Conservation (phyloP, 2,888 invertebrate species). For the Drosophila subsilvestris region DNA sequence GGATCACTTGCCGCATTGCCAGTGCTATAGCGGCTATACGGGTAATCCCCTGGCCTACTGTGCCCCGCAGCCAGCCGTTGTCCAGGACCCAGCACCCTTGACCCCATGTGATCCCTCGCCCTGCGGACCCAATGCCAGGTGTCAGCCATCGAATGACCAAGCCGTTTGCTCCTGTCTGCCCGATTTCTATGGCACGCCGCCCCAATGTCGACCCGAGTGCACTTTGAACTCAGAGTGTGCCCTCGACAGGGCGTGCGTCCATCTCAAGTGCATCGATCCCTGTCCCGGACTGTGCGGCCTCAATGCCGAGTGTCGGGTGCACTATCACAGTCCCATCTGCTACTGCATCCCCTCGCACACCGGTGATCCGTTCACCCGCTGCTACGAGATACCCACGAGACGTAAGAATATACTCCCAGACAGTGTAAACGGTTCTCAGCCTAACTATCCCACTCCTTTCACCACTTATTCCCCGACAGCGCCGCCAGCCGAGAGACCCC, state of each 20-base stretch:
- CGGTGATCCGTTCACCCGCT: conserved; percentile 88
- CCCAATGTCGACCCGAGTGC: conserved; percentile 91
- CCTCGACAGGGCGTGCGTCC: conserved; percentile 87
- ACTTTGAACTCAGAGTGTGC: conserved; percentile 88
- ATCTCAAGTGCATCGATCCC: conserved; percentile 88
- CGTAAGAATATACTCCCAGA: conserved; percentile 67
- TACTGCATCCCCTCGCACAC: conserved; percentile 86
- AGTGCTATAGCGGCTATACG: conserved; percentile 87
- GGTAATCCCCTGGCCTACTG: conserved; percentile 90
- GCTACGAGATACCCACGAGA: conserved; percentile 78
- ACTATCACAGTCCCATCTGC: conserved; percentile 89
- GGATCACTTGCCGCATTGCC: conserved; percentile 90
- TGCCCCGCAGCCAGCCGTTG: conserved; percentile 77
- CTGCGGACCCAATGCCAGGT: conserved; percentile 87
- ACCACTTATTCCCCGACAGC: conserved; percentile 8
- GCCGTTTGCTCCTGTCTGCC: conserved; percentile 89
- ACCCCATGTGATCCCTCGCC: conserved; percentile 87
- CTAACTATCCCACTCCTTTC: conserved; percentile 21
- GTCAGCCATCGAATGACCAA: conserved; percentile 85
- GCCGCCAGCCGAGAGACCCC: conserved; percentile 81
- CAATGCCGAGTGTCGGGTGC: conserved; percentile 87
- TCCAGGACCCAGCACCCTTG: conserved; percentile 75
- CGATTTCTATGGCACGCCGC: conserved; percentile 89
- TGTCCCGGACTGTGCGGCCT: conserved; percentile 87
- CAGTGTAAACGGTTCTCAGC: not conserved